Percentiles rank a stretch among this genome's conserved stretches.
phyloP scores from a whole-genome alignment of 1,140 invertebrate genomes.

The Oscheius sp. region DNA sequence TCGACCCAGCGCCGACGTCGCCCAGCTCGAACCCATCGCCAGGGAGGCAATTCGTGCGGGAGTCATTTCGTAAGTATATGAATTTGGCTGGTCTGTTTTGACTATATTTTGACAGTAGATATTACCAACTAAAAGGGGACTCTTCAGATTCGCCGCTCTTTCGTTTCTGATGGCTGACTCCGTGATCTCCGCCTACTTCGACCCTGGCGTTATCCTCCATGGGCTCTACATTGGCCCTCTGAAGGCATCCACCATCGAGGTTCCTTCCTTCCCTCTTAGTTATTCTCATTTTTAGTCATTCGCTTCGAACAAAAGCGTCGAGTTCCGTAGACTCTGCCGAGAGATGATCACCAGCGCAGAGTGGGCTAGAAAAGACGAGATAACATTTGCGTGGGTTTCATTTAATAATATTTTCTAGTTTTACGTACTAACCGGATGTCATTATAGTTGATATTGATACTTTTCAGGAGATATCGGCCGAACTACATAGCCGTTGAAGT shows the following conservation, averaged over 20 bases:
- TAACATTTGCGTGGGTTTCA: background rate
- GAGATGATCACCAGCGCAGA: background rate
- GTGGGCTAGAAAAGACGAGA: background rate
- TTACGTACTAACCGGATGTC: no score
- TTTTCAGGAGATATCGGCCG: background rate
- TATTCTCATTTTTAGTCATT: background rate
- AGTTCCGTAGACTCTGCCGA: conserved; percentile 14
- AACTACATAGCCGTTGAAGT: background rate
- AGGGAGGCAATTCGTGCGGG: background rate
- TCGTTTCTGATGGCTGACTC: conserved; percentile 9
- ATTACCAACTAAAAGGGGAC: background rate
- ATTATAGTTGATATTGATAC: no score
- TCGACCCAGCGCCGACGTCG: background rate
- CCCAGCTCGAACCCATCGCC: background rate
- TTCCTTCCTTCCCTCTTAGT: background rate
- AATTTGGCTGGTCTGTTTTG: background rate
- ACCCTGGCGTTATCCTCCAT: conserved; percentile 9
- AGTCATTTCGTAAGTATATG: background rate
- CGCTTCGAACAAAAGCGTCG: background rate
- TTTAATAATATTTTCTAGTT: background rate
- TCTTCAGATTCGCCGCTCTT: conserved; percentile 3
- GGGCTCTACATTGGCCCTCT: conserved; percentile 18
- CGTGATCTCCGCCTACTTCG: background rate
- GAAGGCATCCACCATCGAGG: conserved; percentile 5
- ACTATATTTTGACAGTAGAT: background rate